phyloP scores from a whole-genome alignment of 2,113 vertebrate genomes.

The Protobothrops flavoviridis region DNA sequence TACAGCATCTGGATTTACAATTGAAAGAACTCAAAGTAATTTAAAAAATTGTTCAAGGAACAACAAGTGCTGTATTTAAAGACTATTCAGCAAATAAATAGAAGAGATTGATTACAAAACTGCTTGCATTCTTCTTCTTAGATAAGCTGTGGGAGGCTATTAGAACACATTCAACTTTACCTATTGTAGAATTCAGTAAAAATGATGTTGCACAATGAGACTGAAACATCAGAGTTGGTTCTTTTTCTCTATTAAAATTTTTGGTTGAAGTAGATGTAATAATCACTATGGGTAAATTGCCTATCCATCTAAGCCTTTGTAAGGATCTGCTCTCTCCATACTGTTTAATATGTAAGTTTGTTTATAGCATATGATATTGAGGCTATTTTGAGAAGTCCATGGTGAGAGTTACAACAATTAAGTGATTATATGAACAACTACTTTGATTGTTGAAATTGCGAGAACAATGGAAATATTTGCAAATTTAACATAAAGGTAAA shows the following conservation, averaged over 20 bases:
- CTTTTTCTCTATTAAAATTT: not conserved
- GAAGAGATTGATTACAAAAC: conserved; percentile 40
- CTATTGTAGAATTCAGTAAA: conserved; percentile 1
- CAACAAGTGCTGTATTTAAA: conserved; percentile 37
- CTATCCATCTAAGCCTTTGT: not conserved
- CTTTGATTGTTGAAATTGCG: not conserved
- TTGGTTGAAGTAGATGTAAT: not conserved
- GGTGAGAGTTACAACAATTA: not conserved
- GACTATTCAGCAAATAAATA: conserved; percentile 33
- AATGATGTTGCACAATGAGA: conserved; percentile 12
- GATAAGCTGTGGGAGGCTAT: conserved; percentile 5
- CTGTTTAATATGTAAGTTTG: not conserved
- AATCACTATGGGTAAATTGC: not conserved
- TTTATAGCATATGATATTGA: not conserved
- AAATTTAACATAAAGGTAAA: not conserved
- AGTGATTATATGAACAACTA: not conserved
- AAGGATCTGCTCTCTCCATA: not conserved
- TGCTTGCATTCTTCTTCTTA: conserved; percentile 13
- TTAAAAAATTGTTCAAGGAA: conserved; percentile 45
- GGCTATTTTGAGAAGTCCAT: not conserved
- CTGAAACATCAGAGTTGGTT: not conserved
- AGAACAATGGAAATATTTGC: not conserved
- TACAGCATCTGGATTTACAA: conserved; percentile 53
- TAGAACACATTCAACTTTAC: conserved; percentile 37
- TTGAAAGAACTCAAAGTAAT: conserved; percentile 48